Conservation (phyloP, 2,113 vertebrate species). For the Myiopsitta monachus region DNA sequence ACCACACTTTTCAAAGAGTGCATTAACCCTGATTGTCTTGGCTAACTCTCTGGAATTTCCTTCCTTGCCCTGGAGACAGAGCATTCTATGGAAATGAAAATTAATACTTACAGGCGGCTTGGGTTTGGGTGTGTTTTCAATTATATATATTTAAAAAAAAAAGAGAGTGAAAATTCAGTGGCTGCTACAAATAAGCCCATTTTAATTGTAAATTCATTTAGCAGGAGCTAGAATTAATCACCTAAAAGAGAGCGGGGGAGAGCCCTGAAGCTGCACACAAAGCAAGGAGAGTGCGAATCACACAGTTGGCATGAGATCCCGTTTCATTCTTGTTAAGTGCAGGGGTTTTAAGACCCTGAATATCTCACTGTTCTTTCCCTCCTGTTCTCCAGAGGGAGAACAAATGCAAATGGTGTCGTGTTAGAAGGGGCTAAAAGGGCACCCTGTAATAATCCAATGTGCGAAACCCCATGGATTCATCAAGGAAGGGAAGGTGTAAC, state of each 20-base stretch:
- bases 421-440: conserved; percentile 66
- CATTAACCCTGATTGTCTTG: conserved; percentile 70
- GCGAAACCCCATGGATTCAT: background rate
- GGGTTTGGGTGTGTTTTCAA: conserved; percentile 67
- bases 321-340: conserved; percentile 59
- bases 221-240: conserved; percentile 56
- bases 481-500: conserved; percentile 51
- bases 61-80: conserved; percentile 67
- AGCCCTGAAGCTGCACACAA: background rate
- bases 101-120: conserved; percentile 63
- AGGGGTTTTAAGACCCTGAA: conserved; percentile 48
- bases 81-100: conserved; percentile 68
- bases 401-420: conserved; percentile 58
- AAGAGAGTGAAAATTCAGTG: conserved; percentile 47
- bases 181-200: conserved; percentile 47
- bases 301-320: conserved; percentile 58
- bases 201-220: conserved; percentile 65
- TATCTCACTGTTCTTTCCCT: conserved; percentile 64
- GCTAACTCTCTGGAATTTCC: conserved; percentile 71
- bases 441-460: conserved; percentile 49
- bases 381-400: conserved; percentile 57
- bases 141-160: conserved; percentile 33
- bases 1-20: conserved; percentile 54
- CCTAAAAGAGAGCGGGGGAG: background rate
- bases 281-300: background rate